Base-by-base conservation (phyloP, 2,113 vertebrate genomes). In the Rhinogobius similis region DNA sequence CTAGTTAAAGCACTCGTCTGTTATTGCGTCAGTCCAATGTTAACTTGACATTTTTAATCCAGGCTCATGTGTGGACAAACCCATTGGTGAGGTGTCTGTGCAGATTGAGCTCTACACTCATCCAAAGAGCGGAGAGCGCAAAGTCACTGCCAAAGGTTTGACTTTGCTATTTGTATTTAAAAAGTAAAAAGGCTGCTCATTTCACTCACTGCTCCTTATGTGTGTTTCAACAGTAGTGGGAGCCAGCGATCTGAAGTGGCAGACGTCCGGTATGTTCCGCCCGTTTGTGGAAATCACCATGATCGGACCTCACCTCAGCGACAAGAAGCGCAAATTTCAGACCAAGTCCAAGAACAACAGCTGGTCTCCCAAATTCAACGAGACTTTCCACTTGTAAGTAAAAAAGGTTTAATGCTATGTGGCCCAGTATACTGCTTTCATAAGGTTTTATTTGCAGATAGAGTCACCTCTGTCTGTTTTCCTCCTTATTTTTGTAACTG, bases 261-360 rank as follows among this genome's bases (percentile, higher is more conserved):
- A 99, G 80, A 98, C 98, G 0, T 94, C 96, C 0, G 95, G 97
- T 53, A 99, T 99, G 97, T 99, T 99, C 92, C 94, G 97, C 13
- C 98, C 98, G 0, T 99, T 99, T 0, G 95, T 95, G 79, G 98
- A 99, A 88, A 89, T 95, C 81, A 95, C 95, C 65, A 94, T 99
- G 94, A 96, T 99, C 36, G 98, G 98, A 18, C 98, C 98, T 24
- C 95, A 98, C 64, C 96, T 98, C 75, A 95, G 94, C 44, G 96
- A 99, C 91, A 99, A 95, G 90, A 99, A 98, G 82, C 95, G 97
- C 84, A 96, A 94, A 76, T 99, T 98, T 77, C 95, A 97, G 82
- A 99, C 97, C 58, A 99, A 99, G 83, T 99, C 98, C 23, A 99
- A 99, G 90, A 99, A 96, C 90, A 99, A 98, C 94, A 98, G 95